Percentiles rank a stretch among this genome's conserved stretches.
These are phyloP conservation scores for Tromatobia lineatoria DNA, from an alignment of 2,888 invertebrate species.

Conservation along the genomic window DNA sequence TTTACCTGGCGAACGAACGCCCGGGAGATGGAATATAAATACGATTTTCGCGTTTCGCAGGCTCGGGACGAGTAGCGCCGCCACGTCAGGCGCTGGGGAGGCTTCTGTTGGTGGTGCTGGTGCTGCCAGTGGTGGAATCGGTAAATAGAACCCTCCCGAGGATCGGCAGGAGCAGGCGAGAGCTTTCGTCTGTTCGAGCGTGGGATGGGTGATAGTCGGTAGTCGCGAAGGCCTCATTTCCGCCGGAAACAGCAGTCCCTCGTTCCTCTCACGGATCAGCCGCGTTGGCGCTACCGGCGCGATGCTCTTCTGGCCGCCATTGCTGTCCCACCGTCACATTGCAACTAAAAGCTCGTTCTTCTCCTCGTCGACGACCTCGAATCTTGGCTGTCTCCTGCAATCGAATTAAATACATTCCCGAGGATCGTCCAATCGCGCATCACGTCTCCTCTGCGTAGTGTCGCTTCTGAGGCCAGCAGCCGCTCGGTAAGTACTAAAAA, in stretches of 20 bases:
- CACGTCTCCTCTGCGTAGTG: neutral
- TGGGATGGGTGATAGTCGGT: constrained; percentile 67
- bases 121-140: constrained; percentile 57
- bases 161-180: constrained; percentile 40
- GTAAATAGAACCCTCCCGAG: constrained; percentile 29
- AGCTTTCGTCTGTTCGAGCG: constrained; percentile 51
- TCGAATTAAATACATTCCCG: constrained; percentile 82
- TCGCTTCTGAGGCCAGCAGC: constrained; percentile 19
- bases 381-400: constrained; percentile 75
- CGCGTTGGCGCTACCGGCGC: neutral
- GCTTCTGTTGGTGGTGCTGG: neutral
- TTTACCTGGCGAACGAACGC: constrained; percentile 75
- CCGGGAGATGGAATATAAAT: constrained; percentile 83
- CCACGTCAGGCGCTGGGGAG: constrained; percentile 67
- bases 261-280: constrained; percentile 25
- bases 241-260: constrained; percentile 82
- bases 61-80: constrained; percentile 30
- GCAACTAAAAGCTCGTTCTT: neutral
- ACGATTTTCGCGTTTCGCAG: constrained; percentile 77
- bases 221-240: constrained; percentile 83
- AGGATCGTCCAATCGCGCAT: constrained; percentile 72
- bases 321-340: neutral
- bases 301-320: neutral
- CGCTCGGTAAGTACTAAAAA: constrained; percentile 30
- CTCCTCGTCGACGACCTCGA: constrained; percentile 15